Evolutionary conservation across 2,888 invertebrate species (phyloP), one percentile per base, ranked within the genome.

Genomic region (Tyria jacobaeae): DNA sequence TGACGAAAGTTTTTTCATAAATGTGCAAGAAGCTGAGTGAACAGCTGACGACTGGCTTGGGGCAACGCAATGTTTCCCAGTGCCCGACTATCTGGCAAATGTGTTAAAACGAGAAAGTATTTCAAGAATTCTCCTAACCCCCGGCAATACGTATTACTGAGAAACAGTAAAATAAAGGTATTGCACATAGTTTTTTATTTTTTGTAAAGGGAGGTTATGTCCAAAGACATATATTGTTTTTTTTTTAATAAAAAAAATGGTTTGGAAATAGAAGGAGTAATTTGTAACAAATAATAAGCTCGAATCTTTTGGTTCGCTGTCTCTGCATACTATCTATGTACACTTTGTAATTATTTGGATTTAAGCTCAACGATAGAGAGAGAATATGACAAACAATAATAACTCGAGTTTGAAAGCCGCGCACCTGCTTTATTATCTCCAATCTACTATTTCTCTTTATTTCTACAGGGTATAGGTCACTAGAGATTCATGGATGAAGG

Each of bases 1-100:
- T 85, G 85, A 85, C 78, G 78, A 89, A 91, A 91, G 86, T 91
- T 92, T 92, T 92, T 93, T 94, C 92, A 92, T 92, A 92, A 92
- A 91, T 89, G 91, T 86, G 89, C 88, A 87, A 86, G 85, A 84
- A 84, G 82, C 84, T 83, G 67, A 82, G 82, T 73, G 86, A 88
- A 87, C 92, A 93, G 92, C 91, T 93, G 93, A 89, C 92, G 90
- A 84, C 84, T 83, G 78, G 84, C 91, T 87, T 84, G 83, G 78
- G 91, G 91, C 90, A 79, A 73, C 69, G 89, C 85, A 82, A 73
- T 68, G 80, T 82, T 80, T 83, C 76, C 70, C 80, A 80, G 80
- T 84, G 78, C 82, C 83, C 82, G 89, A 87, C 88, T 91, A 88
- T 85, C 87, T 86, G 86, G 86, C 89, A 89, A 89, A 91, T 88